Percentiles rank a stretch among this genome's conserved stretches.
Conservation (phyloP, 2,888 invertebrate genomes). For the Biston betularia region DNA sequence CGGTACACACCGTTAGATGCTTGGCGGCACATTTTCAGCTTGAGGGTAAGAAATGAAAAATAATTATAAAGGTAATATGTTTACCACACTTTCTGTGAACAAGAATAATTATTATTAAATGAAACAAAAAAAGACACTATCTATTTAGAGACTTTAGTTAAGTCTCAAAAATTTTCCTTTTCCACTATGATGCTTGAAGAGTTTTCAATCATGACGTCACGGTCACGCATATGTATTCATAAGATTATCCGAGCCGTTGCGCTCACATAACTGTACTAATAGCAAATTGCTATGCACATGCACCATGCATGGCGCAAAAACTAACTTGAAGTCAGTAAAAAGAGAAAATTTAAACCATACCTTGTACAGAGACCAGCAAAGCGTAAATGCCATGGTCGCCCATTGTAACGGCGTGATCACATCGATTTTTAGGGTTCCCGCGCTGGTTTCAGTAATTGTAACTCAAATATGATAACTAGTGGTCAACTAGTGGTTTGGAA, state of each 20-base stretch:
- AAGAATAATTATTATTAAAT: too few relatives aligned
- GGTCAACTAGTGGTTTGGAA: neutral
- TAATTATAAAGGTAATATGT: too few relatives aligned
- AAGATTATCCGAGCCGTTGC: slow-evolving; percentile 48
- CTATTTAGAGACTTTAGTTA: too few relatives aligned
- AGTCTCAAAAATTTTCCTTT: neutral
- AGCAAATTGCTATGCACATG: slow-evolving; percentile 61
- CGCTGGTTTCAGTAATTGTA: neutral
- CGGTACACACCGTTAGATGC: too few relatives aligned
- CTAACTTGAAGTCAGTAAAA: slow-evolving; percentile 56
- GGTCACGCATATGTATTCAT: slow-evolving; percentile 16
- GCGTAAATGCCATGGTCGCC: slow-evolving; percentile 85
- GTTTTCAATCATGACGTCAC: slow-evolving; percentile 15
- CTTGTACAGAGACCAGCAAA: slow-evolving; percentile 73
- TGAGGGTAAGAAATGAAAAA: too few relatives aligned
- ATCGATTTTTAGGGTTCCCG: slow-evolving; percentile 57
- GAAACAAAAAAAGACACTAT: too few relatives aligned
- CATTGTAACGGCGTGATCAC: slow-evolving; percentile 78
- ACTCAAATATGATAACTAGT: neutral
- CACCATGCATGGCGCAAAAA: slow-evolving; percentile 54
- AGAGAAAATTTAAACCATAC: slow-evolving; percentile 73
- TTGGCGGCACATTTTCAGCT: too few relatives aligned
- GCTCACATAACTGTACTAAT: slow-evolving; percentile 59
- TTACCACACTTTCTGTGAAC: too few relatives aligned
- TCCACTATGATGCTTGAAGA: too few relatives aligned